Evolutionary conservation across 2,888 invertebrate species (phyloP).

Genomic region (Leptodirus hochenwartii): DNA sequence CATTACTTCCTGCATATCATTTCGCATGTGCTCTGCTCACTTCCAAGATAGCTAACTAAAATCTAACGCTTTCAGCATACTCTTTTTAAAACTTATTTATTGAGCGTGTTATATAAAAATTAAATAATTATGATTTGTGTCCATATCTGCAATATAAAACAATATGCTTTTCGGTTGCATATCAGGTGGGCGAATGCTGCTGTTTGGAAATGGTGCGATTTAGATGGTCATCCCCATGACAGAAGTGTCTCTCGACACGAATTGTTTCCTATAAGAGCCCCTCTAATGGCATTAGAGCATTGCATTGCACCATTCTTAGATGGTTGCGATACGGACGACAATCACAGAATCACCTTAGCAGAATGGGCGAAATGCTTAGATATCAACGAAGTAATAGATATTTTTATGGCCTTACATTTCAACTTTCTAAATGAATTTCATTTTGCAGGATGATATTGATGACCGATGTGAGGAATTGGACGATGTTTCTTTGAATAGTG

Average conservation of each 20-base stretch:
- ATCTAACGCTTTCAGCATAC: no score
- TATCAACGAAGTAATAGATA: constrained; percentile 51
- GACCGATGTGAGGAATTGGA: constrained; percentile 64
- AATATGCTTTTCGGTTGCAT: no score
- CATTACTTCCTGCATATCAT: no score
- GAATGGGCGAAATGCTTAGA: constrained; percentile 88
- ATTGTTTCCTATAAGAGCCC: constrained; percentile 88
- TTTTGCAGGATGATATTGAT: constrained; percentile 52
- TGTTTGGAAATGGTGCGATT: constrained; percentile 97
- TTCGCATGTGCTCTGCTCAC: no score
- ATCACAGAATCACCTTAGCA: constrained; percentile 75
- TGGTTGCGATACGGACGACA: constrained; percentile 71
- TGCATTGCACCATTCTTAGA: constrained; percentile 95
- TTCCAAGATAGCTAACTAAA: no score
- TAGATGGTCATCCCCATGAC: constrained; percentile 84
- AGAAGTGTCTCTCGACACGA: constrained; percentile 81
- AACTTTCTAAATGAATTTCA: constrained; percentile 13
- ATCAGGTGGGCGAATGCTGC: constrained; percentile 88
- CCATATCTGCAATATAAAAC: no score
- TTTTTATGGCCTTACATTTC: constrained; percentile 3
- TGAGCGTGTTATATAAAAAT: no score
- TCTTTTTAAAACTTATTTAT: no score
- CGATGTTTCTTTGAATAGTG: constrained; percentile 18
- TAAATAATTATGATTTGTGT: no score
- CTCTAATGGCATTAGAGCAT: constrained; percentile 88